phyloP scores from a whole-genome alignment of 2,888 invertebrate species.

The Caenorhabditis becei region DNA sequence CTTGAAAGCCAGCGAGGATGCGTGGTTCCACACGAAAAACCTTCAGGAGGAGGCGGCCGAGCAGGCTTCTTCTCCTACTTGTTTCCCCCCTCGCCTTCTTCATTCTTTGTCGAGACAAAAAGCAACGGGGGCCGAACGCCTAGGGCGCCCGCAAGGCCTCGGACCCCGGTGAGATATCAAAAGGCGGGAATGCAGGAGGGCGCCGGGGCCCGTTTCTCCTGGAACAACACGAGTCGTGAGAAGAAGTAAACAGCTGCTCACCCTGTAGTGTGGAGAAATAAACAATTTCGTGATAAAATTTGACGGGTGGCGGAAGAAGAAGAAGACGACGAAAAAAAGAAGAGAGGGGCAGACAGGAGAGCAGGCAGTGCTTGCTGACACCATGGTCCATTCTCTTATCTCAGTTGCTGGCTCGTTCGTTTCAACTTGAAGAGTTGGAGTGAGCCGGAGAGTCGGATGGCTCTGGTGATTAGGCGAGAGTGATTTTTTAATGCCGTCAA shows the following conservation, averaged over 20 bases:
- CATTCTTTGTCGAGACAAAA: slow-evolving; percentile 12
- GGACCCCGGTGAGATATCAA: slow-evolving; percentile 27
- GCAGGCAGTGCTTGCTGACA: slow-evolving; percentile 32
- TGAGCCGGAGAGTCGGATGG: background rate
- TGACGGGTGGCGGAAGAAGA: slow-evolving; percentile 54
- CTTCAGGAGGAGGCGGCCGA: background rate
- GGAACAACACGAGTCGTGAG: slow-evolving; percentile 51
- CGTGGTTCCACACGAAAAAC: slow-evolving; percentile 16
- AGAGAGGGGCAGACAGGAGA: slow-evolving; percentile 3
- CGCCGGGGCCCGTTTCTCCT: slow-evolving; percentile 5
- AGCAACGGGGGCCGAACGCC: slow-evolving; percentile 37
- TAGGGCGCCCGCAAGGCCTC: background rate
- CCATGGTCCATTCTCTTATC: slow-evolving; percentile 38
- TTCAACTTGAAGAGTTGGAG: background rate
- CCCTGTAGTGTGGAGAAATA: slow-evolving; percentile 62
- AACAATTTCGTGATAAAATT: slow-evolving; percentile 65
- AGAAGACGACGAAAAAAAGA: slow-evolving; percentile 13
- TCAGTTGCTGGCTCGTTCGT: slow-evolving; percentile 13
- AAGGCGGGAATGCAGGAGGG: slow-evolving; percentile 12
- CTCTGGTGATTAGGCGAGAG: slow-evolving; percentile 12
- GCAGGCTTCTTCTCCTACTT: background rate
- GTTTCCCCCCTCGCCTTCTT: background rate
- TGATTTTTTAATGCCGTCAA: slow-evolving; percentile 7
- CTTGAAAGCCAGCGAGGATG: slow-evolving; percentile 33
- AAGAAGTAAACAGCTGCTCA: slow-evolving; percentile 63